Percentiles rank a stretch among this genome's conserved stretches.
Conservation (phyloP, 2,113 vertebrate species). For the Gracilinanus agilis region DNA sequence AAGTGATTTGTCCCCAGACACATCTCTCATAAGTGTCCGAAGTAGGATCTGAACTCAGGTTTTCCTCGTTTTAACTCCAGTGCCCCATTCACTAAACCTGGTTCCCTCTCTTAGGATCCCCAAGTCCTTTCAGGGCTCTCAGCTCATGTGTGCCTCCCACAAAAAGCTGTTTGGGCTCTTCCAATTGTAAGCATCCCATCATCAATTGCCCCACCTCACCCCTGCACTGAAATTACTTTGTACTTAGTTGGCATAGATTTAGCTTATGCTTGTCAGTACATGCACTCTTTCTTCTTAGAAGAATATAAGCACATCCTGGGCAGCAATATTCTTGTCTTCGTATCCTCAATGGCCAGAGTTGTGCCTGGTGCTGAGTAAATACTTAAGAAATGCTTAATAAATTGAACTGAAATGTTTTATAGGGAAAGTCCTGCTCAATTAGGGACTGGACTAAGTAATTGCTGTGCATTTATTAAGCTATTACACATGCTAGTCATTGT, state of each 20-base stretch:
- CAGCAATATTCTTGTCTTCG: not conserved
- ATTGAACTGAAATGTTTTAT: not conserved
- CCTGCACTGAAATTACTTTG: not conserved
- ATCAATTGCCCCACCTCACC: not conserved
- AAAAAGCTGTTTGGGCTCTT: not conserved
- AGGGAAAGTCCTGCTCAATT: not conserved
- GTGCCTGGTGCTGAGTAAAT: not conserved
- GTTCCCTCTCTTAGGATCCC: not conserved
- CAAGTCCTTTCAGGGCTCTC: conserved; percentile 3
- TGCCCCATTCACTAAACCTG: not conserved
- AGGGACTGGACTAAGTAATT: not conserved
- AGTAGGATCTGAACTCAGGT: not conserved
- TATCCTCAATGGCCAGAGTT: not conserved
- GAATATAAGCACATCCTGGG: not conserved
- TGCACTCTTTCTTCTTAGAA: not conserved
- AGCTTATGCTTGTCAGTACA: not conserved
- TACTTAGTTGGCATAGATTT: not conserved
- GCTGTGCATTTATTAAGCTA: too few relatives aligned
- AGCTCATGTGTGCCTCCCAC: not conserved
- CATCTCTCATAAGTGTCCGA: not conserved
- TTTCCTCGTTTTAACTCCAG: not conserved
- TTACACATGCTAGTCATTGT: too few relatives aligned
- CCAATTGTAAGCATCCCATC: not conserved
- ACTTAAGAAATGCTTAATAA: not conserved
- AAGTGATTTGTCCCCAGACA: not conserved